Base-by-base conservation (phyloP, 2,888 invertebrate genomes). In the Monoplex corrugatus region DNA sequence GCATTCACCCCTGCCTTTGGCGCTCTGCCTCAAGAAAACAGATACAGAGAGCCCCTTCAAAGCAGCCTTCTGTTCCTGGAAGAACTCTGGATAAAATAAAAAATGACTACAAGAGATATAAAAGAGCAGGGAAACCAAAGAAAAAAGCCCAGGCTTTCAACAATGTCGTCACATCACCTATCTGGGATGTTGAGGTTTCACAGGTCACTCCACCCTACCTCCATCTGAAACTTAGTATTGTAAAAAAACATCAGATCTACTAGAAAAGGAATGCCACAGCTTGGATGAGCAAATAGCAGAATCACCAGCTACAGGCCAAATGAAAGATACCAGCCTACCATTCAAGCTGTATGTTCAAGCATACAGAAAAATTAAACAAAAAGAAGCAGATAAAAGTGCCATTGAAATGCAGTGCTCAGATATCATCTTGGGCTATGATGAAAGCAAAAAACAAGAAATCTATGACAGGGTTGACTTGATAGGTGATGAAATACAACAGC, bases 1-100 rank as follows among this genome's bases (percentile, higher is more conserved):
- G 78, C 43, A 16, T 35, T 16, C 75, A 75, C n/a, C 87, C 87
- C 44, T 87, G 87, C 44, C 40, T 87, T 23, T 75, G 87, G 87
- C 78, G 78, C 45, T 32, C 35, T 19, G 45, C 32, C 16, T 45
- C 75, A 63, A 75, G 6, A n/a, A 13, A 23, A 19, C 78, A 87
- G 13, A 75, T 45, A 19, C 75, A 86, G 28, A 23, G 72, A 35
- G 28, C 35, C 5, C 57, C 83, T 16, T 83, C 83, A 43, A 28
- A 32, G 10, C 83, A 68, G 19, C 68, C 57, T 16, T 6, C 45
- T 68, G 1, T 19, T 10, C 63, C 63, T 16, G 19, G 6, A n/a
- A 63, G 86, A 16, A 10, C 0, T 2, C 10, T 57, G 19, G 35
- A 23, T 16, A 68, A 40, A n/a, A n/a, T 8, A 16, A 32, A 35